These are phyloP conservation scores for Lampropteryx suffumata DNA, from an alignment of 2,888 invertebrate genomes.

Conservation along the genomic window DNA sequence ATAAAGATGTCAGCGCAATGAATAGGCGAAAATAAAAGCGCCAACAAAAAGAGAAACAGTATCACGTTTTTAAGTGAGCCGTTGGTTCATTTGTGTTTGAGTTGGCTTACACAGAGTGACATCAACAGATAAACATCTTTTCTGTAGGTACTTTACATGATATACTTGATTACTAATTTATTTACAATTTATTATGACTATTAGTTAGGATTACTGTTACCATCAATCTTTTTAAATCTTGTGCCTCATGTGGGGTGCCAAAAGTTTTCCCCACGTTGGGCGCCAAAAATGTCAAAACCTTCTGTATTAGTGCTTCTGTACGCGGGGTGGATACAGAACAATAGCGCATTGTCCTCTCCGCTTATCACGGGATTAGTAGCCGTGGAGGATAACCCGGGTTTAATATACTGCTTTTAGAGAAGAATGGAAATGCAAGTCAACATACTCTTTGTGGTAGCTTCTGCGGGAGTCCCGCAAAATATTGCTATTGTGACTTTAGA, in stretches of 20 bases:
- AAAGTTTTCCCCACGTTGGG: constrained; percentile 2
- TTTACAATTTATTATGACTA: too few relatives aligned
- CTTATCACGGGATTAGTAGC: constrained; percentile 29
- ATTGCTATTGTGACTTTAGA: constrained; percentile 13
- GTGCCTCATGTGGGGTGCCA: constrained; percentile 5
- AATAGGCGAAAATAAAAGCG: constrained; percentile 36
- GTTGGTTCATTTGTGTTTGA: constrained; percentile 30
- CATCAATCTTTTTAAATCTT: too few relatives aligned
- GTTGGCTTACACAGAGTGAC: constrained; percentile 9
- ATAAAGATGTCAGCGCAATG: constrained; percentile 36
- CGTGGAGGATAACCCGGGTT: constrained; percentile 13
- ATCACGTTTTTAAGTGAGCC: constrained; percentile 33
- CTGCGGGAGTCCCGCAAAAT: constrained; percentile 4
- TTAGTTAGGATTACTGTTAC: too few relatives aligned
- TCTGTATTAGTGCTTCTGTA: constrained; percentile 7
- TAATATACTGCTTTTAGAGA: constrained; percentile 25
- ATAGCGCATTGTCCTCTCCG: constrained; percentile 28
- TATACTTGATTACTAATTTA: too few relatives aligned
- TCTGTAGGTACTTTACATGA: too few relatives aligned
- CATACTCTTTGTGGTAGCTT: constrained; percentile 20
- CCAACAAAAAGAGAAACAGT: constrained; percentile 29
- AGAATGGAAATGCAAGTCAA: constrained; percentile 24
- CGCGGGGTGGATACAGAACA: constrained; percentile 21
- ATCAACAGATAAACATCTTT: not conserved
- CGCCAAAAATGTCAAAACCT: constrained; percentile 4